Conservation (phyloP, 2,113 vertebrate genomes). For the Chionis minor region DNA sequence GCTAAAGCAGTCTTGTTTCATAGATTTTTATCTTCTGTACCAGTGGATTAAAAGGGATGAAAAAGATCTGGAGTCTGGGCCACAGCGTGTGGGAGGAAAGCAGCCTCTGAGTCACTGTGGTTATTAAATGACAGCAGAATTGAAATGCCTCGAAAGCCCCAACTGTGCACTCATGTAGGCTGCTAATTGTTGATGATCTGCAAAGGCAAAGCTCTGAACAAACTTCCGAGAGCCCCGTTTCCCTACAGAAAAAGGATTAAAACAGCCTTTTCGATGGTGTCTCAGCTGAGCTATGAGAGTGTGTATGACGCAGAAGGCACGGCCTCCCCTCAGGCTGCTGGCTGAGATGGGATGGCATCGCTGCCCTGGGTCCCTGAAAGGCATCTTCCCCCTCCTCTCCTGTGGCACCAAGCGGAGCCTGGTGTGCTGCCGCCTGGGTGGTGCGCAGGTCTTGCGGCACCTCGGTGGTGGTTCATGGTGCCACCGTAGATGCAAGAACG, state of each 20-base stretch:
- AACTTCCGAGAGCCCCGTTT: background rate
- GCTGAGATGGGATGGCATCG: background rate
- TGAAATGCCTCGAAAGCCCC: conserved; percentile 5
- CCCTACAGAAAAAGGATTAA: background rate
- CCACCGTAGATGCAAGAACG: background rate
- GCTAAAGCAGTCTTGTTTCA: background rate
- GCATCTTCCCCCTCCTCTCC: background rate
- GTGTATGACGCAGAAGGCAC: accelerated
- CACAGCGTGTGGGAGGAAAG: background rate
- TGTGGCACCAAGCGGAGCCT: accelerated
- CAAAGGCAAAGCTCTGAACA: background rate
- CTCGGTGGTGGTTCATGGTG: background rate
- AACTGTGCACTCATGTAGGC: background rate
- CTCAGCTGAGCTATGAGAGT: background rate
- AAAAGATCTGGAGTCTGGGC: background rate
- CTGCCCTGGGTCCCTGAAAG: background rate
- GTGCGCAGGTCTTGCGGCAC: accelerated
- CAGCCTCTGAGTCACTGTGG: conserved; percentile 14
- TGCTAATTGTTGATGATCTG: background rate
- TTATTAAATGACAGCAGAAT: conserved; percentile 9
- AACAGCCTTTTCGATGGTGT: accelerated
- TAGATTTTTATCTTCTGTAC: background rate
- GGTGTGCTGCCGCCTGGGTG: accelerated
- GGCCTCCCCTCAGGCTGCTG: background rate
- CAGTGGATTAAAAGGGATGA: background rate